Conservation (phyloP, 2,797 vertebrate genomes). For the Thalassophryne amazonica region DNA sequence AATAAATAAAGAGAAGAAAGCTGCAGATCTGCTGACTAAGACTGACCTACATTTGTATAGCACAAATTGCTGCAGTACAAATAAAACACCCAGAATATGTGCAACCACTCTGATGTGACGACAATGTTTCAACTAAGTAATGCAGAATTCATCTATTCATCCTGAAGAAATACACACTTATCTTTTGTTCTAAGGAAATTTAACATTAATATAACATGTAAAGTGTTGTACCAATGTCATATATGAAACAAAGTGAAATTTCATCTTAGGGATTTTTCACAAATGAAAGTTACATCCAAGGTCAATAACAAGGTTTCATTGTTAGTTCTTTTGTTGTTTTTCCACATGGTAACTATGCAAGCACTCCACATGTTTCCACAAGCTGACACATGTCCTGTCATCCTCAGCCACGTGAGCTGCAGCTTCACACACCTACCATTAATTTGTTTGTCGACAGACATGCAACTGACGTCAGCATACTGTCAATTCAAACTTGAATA, state of each 20-base stretch:
- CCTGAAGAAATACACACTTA: neutral
- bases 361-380: too few species aligned
- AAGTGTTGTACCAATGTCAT: neutral
- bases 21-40: constrained; percentile 5
- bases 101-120: neutral
- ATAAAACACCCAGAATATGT: constrained; percentile 2
- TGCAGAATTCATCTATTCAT: neutral
- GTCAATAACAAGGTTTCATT: too few species aligned
- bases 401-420: too few species aligned
- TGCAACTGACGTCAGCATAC: too few species aligned
- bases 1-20: neutral
- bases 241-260: neutral
- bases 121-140: constrained; percentile 6
- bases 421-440: too few species aligned
- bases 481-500: constrained; percentile 10
- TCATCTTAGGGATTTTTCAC: too few species aligned
- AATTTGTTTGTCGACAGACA: too few species aligned
- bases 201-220: neutral
- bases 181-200: neutral
- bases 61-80: constrained; percentile 12
- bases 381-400: too few species aligned
- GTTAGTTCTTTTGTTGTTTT: too few species aligned
- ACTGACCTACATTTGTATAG: constrained; percentile 25
- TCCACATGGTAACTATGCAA: too few species aligned
- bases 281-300: too few species aligned